These are phyloP conservation scores for Drosophila lutescens DNA, from an alignment of 2,888 invertebrate species.

Conservation along the genomic window DNA sequence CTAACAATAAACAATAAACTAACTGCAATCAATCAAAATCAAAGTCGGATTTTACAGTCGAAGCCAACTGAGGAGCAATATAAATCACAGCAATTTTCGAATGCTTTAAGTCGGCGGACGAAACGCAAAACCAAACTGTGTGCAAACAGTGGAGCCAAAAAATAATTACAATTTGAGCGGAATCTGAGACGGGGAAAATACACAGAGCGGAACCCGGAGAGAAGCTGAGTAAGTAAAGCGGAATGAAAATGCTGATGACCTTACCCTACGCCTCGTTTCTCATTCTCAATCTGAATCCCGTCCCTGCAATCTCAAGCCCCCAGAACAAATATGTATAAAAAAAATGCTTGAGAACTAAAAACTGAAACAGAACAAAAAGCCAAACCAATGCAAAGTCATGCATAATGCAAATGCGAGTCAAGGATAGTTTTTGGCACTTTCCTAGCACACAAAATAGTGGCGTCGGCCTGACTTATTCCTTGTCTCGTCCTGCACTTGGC, in stretches of 20 bases:
- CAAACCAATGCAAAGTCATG: constrained; percentile 53
- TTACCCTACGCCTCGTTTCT: constrained; percentile 36
- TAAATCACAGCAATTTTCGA: constrained; percentile 60
- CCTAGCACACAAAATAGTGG: constrained; percentile 17
- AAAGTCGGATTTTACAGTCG: constrained; percentile 34
- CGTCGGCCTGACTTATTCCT: constrained; percentile 37
- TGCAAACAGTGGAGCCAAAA: constrained; percentile 23
- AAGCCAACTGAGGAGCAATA: constrained; percentile 55
- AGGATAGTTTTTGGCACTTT: constrained; percentile 51
- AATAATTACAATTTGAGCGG: constrained; percentile 30
- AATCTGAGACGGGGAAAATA: constrained; percentile 7
- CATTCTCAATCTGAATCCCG: not conserved
- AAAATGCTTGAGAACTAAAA: constrained; percentile 7
- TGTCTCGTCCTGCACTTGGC: constrained; percentile 18
- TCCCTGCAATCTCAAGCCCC: not conserved
- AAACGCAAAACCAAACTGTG: constrained; percentile 15
- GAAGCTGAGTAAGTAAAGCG: constrained; percentile 37
- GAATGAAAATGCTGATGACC: constrained; percentile 19
- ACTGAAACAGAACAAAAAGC: constrained; percentile 11
- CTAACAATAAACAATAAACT: constrained; percentile 40
- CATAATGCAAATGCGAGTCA: constrained; percentile 62
- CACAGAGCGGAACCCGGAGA: constrained; percentile 19
- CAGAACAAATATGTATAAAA: constrained; percentile 1
- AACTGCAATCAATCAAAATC: constrained; percentile 45
- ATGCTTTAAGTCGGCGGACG: constrained; percentile 15